These are phyloP conservation scores for Diorhabda sublineata DNA, from an alignment of 1,140 invertebrate species.

Conservation along the genomic window DNA sequence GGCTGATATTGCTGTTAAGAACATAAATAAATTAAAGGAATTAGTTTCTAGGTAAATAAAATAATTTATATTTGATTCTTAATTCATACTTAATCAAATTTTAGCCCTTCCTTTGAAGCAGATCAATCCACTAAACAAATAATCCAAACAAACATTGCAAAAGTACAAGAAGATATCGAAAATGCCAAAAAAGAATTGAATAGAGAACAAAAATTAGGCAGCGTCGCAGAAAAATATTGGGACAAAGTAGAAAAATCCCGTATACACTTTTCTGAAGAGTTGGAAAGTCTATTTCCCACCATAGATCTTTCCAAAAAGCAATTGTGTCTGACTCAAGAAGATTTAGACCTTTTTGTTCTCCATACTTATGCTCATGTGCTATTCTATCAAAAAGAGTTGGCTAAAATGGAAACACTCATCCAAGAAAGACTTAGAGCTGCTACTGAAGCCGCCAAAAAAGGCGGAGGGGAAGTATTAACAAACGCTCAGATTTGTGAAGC, in stretches of 20 bases:
- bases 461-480: conserved; percentile 46
- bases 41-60: conserved; percentile 36
- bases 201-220: conserved; percentile 52
- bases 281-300: conserved; percentile 67
- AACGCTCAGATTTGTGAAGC: conserved; percentile 52
- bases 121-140: conserved; percentile 10
- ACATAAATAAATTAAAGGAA: conserved; percentile 34
- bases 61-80: not conserved
- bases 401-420: conserved; percentile 61
- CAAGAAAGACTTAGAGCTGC: conserved; percentile 60
- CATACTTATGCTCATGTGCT: conserved; percentile 63
- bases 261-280: conserved; percentile 65
- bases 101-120: conserved; percentile 53
- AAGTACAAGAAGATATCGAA: conserved; percentile 58
- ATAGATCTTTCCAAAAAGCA: conserved; percentile 63
- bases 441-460: conserved; percentile 54
- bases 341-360: conserved; percentile 66
- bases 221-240: conserved; percentile 68
- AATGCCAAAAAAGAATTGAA: conserved; percentile 57
- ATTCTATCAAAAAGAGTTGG: conserved; percentile 67
- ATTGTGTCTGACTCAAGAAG: conserved; percentile 57
- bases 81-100: not conserved
- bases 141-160: conserved; percentile 28
- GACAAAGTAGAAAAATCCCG: conserved; percentile 64
- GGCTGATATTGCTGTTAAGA: conserved; percentile 45